Evolutionary conservation across 2,113 vertebrate genomes (phyloP).

Genomic region (Myrmecobius fasciatus): DNA sequence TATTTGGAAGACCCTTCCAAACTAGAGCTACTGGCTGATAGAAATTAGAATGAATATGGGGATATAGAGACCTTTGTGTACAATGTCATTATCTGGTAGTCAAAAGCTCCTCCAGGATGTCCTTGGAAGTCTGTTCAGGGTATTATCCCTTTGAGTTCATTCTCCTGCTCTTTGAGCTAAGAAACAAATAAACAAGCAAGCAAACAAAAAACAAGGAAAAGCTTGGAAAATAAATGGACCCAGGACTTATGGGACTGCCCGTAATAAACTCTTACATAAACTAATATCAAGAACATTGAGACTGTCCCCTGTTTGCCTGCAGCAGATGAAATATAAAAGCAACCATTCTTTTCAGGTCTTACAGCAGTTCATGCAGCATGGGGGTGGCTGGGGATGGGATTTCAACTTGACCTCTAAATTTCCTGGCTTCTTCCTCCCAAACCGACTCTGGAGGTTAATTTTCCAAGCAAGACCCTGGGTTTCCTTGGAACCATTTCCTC

Average conservation of each 20-base stretch:
- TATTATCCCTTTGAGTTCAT: neutral
- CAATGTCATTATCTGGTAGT: neutral
- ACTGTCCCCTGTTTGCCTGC: conserved; percentile 33
- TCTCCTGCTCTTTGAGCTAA: neutral
- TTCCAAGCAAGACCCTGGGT: conserved; percentile 12
- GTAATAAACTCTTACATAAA: conserved; percentile 55
- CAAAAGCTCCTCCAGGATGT: conserved; percentile 5
- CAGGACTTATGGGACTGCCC: neutral
- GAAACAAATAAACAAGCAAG: neutral
- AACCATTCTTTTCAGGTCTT: conserved; percentile 16
- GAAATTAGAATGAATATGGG: neutral
- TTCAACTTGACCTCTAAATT: conserved; percentile 54
- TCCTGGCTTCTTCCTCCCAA: conserved; percentile 57
- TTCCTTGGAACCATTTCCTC: conserved; percentile 36
- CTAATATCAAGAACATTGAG: conserved; percentile 25
- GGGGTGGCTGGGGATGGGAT: conserved; percentile 41
- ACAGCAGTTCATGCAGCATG: neutral
- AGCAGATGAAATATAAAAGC: conserved; percentile 25
- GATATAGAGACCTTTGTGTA: neutral
- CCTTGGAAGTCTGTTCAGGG: neutral
- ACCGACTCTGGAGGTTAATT: conserved; percentile 40
- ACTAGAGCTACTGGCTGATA: neutral
- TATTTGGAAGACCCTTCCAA: neutral
- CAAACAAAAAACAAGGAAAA: conserved; percentile 20
- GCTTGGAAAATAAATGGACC: conserved; percentile 20